Evolutionary conservation across 2,797 vertebrate genomes (phyloP).

Genomic region (Phrynocephalus vlangalii): DNA sequence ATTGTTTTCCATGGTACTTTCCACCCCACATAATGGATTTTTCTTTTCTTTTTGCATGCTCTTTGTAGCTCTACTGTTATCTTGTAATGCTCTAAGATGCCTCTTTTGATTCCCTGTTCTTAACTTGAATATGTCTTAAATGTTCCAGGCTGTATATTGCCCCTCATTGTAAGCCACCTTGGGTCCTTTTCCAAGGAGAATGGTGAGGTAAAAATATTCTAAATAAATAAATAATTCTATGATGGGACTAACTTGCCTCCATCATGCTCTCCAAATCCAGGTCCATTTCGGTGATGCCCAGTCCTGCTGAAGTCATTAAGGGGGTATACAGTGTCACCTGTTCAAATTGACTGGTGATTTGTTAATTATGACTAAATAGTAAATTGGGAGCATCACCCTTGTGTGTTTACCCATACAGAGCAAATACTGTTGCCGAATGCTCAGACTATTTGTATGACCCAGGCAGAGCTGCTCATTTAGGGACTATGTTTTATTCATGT

Average conservation of each 20-base stretch:
- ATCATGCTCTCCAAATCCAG: neutral
- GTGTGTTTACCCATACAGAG: slow-evolving; percentile 28
- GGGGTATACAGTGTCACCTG: slow-evolving; percentile 34
- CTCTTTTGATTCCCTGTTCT: too few species aligned
- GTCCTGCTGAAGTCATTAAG: neutral
- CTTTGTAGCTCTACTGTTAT: too few species aligned
- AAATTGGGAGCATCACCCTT: slow-evolving; percentile 37
- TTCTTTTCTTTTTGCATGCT: too few species aligned
- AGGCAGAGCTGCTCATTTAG: slow-evolving; percentile 41
- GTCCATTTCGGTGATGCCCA: neutral
- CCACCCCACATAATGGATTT: too few species aligned
- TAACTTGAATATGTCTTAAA: too few species aligned
- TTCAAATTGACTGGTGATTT: slow-evolving; percentile 30
- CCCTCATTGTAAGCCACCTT: too few species aligned
- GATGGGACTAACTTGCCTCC: neutral
- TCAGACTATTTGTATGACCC: slow-evolving; percentile 59
- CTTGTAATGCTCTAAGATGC: too few species aligned
- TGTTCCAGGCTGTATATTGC: too few species aligned
- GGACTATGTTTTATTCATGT: slow-evolving; percentile 65
- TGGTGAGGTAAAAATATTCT: too few species aligned
- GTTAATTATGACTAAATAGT: slow-evolving; percentile 43
- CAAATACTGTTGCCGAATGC: slow-evolving; percentile 52
- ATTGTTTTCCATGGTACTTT: too few species aligned
- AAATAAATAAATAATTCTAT: neutral
- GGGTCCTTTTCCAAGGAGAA: too few species aligned